Evolutionary conservation across 2,888 invertebrate genomes (phyloP).

Genomic region (Parnassius glacialis): DNA sequence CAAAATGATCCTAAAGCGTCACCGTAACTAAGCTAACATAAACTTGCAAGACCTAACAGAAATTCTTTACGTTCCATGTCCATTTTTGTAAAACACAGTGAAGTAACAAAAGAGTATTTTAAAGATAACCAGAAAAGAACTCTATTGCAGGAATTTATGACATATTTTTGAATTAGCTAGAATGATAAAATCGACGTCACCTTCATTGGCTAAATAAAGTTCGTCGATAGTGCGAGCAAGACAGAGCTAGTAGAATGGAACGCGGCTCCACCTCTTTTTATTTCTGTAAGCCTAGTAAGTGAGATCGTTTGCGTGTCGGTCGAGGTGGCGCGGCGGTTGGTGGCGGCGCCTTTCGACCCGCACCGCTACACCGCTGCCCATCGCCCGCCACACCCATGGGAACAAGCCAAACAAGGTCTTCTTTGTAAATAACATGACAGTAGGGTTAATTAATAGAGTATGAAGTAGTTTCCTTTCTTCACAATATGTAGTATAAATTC

Average conservation of each 20-base stretch:
- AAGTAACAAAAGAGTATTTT: constrained; percentile 7
- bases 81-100: background rate
- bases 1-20: constrained; percentile 78
- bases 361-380: constrained; percentile 34
- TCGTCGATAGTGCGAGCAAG: constrained; percentile 57
- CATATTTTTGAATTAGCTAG: constrained; percentile 14
- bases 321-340: constrained; percentile 75
- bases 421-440: too few relatives aligned
- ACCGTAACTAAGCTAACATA: constrained; percentile 66
- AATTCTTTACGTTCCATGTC: constrained; percentile 60
- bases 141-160: constrained; percentile 34
- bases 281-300: constrained; percentile 63
- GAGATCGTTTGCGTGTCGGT: constrained; percentile 77
- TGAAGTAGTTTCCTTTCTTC: too few relatives aligned
- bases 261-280: constrained; percentile 35
- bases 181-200: constrained; percentile 45
- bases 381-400: constrained; percentile 9
- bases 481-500: too few relatives aligned
- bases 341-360: constrained; percentile 32
- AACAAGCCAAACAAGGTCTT: constrained; percentile 6
- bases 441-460: too few relatives aligned
- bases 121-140: constrained; percentile 27
- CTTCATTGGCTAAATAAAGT: constrained; percentile 49
- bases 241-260: constrained; percentile 46
- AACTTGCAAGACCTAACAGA: constrained; percentile 57